Percentiles rank a stretch among this genome's conserved stretches.
These are phyloP conservation scores for Mobula birostris DNA, from an alignment of 2,113 vertebrate genomes.

Conservation along the genomic window DNA sequence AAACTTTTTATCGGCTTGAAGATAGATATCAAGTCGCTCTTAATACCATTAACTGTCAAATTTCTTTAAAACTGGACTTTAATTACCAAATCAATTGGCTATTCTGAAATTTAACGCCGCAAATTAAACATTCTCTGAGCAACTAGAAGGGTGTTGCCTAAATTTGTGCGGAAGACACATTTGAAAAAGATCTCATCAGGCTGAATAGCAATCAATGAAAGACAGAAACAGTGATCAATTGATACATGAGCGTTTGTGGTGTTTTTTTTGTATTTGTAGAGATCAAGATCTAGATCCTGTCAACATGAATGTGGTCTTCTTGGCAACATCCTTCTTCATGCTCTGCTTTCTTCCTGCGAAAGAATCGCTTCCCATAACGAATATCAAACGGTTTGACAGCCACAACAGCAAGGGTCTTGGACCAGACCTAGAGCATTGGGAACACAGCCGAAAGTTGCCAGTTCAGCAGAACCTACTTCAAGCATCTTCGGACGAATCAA, in stretches of 20 bases:
- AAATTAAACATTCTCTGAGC: neutral
- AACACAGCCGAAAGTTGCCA: neutral
- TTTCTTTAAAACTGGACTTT: neutral
- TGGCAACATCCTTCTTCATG: slow-evolving; percentile 7
- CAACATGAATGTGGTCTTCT: slow-evolving; percentile 9
- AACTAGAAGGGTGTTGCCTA: neutral
- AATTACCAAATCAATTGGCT: neutral
- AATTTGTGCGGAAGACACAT: neutral
- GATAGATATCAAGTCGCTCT: too few species aligned
- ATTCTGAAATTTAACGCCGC: neutral
- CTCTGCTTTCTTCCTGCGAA: slow-evolving; percentile 24
- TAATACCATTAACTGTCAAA: too few species aligned
- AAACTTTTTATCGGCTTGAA: too few species aligned
- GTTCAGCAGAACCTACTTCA: neutral
- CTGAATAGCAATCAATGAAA: neutral
- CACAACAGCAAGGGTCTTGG: neutral
- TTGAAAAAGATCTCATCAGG: neutral
- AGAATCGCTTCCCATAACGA: neutral
- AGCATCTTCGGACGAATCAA: neutral
- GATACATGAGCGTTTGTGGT: neutral
- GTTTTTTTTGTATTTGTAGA: slow-evolving; percentile 16
- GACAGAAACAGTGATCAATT: neutral
- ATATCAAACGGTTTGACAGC: neutral
- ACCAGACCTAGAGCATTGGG: neutral
- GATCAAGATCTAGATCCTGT: neutral